A percentile compares a stretch with the other conserved stretches of the same genome.
phyloP scores from a whole-genome alignment of 2,888 invertebrate species.

The Eurytoma adleriae region DNA sequence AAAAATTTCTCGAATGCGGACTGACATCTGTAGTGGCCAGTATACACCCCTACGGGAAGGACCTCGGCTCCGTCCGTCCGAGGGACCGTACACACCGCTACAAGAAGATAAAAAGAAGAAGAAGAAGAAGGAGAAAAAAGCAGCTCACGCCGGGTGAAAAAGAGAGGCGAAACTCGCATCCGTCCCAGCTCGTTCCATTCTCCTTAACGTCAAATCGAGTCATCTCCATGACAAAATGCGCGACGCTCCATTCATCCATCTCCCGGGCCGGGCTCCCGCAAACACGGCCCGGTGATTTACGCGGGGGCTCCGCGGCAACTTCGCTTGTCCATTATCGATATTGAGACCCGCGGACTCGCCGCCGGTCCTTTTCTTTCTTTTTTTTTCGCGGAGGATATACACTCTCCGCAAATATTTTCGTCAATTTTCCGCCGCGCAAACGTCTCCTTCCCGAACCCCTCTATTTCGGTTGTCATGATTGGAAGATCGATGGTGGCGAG shows the following conservation, averaged over 20 bases:
- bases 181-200: conserved; percentile 18
- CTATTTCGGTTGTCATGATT: background rate
- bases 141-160: background rate
- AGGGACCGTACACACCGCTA: background rate
- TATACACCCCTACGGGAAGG: no score
- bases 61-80: no score
- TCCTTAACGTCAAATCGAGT: conserved; percentile 51
- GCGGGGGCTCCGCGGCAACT: background rate
- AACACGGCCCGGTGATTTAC: conserved; percentile 7
- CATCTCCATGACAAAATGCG: conserved; percentile 42
- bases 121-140: background rate
- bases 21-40: conserved; percentile 30
- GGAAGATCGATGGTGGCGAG: conserved; percentile 3
- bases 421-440: background rate
- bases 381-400: background rate
- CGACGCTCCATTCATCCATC: conserved; percentile 41
- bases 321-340: conserved; percentile 43
- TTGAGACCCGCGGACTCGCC: conserved; percentile 14
- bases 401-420: conserved; percentile 34
- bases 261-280: background rate
- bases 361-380: no score
- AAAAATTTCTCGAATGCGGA: conserved; percentile 4
- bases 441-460: no score
- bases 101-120: background rate
- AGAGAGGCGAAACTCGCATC: background rate